Conservation (phyloP, 2,113 vertebrate species). For the Acinonyx jubatus region DNA sequence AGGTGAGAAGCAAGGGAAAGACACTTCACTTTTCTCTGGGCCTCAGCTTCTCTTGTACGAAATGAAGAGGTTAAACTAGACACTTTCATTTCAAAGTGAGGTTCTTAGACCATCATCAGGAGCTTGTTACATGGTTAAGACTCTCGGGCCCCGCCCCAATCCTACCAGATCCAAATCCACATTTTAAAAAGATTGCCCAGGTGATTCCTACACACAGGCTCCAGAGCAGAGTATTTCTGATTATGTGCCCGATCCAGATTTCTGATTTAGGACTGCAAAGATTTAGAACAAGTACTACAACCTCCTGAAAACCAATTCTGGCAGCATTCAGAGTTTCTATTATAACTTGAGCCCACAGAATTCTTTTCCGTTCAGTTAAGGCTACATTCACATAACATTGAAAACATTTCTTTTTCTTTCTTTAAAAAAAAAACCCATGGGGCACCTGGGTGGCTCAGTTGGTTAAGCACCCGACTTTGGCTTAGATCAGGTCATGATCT, state of each 20-base stretch:
- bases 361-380: neutral
- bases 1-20: neutral
- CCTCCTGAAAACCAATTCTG: neutral
- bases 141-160: neutral
- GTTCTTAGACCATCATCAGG: neutral
- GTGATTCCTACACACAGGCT: neutral
- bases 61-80: neutral
- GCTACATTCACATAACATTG: neutral
- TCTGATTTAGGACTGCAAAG: neutral
- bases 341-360: neutral
- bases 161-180: neutral
- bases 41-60: neutral
- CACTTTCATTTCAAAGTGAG: neutral
- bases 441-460: neutral
- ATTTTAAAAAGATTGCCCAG: neutral
- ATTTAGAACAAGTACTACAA: neutral
- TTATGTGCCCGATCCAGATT: neutral
- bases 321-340: neutral
- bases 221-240: neutral
- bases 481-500: neutral
- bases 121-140: neutral
- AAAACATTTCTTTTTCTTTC: neutral
- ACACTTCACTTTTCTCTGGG: neutral
- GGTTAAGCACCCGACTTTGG: neutral
- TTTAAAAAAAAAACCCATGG: neutral